Evolutionary conservation across 2,797 vertebrate species (phyloP).

Genomic region (Champsocephalus esox): DNA sequence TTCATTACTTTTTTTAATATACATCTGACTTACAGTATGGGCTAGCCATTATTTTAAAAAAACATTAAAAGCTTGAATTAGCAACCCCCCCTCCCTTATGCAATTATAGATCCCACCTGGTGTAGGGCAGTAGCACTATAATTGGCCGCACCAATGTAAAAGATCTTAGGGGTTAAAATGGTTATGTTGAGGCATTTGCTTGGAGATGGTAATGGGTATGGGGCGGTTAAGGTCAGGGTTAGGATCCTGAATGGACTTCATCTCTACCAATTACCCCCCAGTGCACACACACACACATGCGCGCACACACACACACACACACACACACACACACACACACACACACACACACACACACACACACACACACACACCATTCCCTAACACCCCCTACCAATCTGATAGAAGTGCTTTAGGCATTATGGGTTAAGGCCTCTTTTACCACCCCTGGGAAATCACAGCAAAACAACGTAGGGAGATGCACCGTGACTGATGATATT

Average conservation of each 20-base stretch:
- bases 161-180: conserved; percentile 45
- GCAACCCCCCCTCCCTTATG: conserved; percentile 17
- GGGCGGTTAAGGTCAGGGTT: conserved; percentile 61
- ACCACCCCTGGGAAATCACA: conserved; percentile 79
- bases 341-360: conserved; percentile 25
- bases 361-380: conserved; percentile 53
- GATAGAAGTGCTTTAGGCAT: conserved; percentile 73
- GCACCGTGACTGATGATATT: conserved; percentile 79
- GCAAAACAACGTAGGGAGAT: conserved; percentile 77
- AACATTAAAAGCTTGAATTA: conserved; percentile 39
- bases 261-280: conserved; percentile 29
- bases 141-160: conserved; percentile 50
- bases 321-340: conserved; percentile 26
- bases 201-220: conserved; percentile 58
- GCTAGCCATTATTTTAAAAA: conserved; percentile 13
- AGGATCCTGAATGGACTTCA: conserved; percentile 52
- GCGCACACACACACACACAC: conserved; percentile 11
- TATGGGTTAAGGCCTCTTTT: conserved; percentile 77
- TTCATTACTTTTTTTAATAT: background rate
- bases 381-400: conserved; percentile 67
- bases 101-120: conserved; percentile 48
- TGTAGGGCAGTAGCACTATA: conserved; percentile 19
- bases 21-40: conserved; percentile 23
- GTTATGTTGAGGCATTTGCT: conserved; percentile 57
- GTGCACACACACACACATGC: conserved; percentile 26